Evolutionary conservation across 2,888 invertebrate genomes (phyloP).

Genomic region (Neuroscelio doddi): DNA sequence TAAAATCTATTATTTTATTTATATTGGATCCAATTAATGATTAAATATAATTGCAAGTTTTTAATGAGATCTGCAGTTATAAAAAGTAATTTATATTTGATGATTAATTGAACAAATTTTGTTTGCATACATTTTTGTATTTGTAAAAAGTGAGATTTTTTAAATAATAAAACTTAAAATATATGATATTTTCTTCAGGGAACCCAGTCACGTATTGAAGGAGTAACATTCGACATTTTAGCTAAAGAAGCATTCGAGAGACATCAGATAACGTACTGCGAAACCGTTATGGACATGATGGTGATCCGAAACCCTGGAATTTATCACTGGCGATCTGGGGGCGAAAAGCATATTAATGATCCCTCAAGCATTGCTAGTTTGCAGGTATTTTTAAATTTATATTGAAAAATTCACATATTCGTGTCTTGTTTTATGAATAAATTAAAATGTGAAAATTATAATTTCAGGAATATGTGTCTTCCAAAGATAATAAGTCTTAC

Average conservation of each 20-base stretch:
- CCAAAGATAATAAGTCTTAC: slow-evolving; percentile 87
- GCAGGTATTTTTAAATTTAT: slow-evolving; percentile 73
- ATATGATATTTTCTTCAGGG: slow-evolving; percentile 68
- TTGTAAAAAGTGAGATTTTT: too few relatives aligned
- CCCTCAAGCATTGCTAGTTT: slow-evolving; percentile 84
- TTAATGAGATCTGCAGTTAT: slow-evolving; percentile 48
- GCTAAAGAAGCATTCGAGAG: slow-evolving; percentile 89
- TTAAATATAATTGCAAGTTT: slow-evolving; percentile 53
- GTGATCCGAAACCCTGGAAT: slow-evolving; percentile 91
- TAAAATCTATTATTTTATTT: too few relatives aligned
- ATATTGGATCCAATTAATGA: slow-evolving; percentile 66
- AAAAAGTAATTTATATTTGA: not conserved
- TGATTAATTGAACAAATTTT: not conserved
- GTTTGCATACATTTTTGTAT: too few relatives aligned
- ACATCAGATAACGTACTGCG: slow-evolving; percentile 83
- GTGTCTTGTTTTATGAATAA: not conserved
- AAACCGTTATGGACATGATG: slow-evolving; percentile 79
- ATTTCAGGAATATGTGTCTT: slow-evolving; percentile 87
- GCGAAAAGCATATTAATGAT: slow-evolving; percentile 98
- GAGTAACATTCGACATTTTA: slow-evolving; percentile 91
- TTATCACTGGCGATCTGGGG: slow-evolving; percentile 97
- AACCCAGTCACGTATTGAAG: slow-evolving; percentile 84
- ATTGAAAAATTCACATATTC: not conserved
- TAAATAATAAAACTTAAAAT: too few relatives aligned
- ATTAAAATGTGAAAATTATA: slow-evolving; percentile 2